Evolutionary conservation across 2,113 vertebrate genomes (phyloP).

Genomic region (Epinephelus lanceolatus): DNA sequence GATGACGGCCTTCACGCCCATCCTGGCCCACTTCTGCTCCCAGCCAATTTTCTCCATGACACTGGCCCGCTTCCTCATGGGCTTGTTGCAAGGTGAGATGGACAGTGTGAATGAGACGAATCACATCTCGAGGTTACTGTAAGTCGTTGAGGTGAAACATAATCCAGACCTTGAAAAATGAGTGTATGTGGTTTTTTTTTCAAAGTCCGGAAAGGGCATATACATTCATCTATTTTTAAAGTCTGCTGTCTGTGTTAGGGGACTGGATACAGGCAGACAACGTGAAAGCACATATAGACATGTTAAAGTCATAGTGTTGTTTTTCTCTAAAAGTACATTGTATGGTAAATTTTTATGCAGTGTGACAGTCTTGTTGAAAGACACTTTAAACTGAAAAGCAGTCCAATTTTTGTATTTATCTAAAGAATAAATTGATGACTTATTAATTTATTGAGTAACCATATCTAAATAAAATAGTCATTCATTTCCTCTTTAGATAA

Average conservation of each 20-base stretch:
- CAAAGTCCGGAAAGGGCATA: not conserved
- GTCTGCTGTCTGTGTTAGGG: not conserved
- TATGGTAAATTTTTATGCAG: not conserved
- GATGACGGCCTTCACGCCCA: slow-evolving; percentile 89
- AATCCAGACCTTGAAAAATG: not conserved
- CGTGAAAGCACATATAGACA: not conserved
- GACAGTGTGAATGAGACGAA: not conserved
- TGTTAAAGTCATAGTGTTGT: no score
- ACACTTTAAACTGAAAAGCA: not conserved
- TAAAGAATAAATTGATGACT: not conserved
- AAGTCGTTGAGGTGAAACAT: not conserved
- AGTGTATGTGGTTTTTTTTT: not conserved
- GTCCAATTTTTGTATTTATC: not conserved
- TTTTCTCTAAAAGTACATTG: no score
- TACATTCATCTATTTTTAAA: not conserved
- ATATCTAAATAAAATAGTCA: not conserved
- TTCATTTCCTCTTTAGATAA: no score
- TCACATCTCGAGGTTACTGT: not conserved
- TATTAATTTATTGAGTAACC: not conserved
- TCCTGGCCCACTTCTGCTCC: slow-evolving; percentile 88
- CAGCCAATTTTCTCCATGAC: slow-evolving; percentile 91
- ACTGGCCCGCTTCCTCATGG: slow-evolving; percentile 91
- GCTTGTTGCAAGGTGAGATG: slow-evolving; percentile 93
- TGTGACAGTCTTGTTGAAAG: not conserved
- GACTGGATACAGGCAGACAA: not conserved